These are phyloP conservation scores for Prosopocoilus inquinatus DNA, from an alignment of 2,888 invertebrate genomes.

Conservation along the genomic window DNA sequence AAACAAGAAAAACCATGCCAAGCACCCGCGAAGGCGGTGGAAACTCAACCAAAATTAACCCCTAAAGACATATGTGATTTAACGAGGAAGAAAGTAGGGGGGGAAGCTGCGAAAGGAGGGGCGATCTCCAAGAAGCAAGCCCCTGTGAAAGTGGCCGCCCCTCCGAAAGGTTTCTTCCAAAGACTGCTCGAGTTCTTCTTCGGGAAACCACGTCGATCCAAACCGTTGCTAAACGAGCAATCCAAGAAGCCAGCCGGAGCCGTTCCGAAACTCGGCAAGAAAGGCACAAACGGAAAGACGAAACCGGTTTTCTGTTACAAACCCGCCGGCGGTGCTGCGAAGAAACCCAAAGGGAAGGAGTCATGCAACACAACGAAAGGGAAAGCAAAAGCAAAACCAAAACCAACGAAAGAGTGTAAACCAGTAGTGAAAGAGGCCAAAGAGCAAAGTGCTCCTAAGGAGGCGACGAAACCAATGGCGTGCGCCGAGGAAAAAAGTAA, in stretches of 20 bases:
- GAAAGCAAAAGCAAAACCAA: background rate
- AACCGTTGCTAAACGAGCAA: slow-evolving; percentile 6
- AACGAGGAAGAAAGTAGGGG: background rate
- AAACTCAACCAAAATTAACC: no score
- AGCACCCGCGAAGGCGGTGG: no score
- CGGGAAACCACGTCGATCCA: slow-evolving; percentile 29
- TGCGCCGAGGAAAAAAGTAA: background rate
- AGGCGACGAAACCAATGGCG: background rate
- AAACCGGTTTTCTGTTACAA: no score
- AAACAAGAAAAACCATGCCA: no score
- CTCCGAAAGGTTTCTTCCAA: slow-evolving; percentile 30
- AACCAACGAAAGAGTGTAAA: background rate
- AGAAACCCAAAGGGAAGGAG: no score
- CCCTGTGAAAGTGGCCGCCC: background rate
- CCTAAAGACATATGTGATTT: no score
- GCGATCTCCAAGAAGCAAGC: background rate
- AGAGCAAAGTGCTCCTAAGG: background rate
- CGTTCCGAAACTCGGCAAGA: no score
- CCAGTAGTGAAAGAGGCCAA: background rate
- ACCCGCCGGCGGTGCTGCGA: no score
- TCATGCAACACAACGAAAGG: background rate
- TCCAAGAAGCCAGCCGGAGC: no score
- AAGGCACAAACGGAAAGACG: no score
- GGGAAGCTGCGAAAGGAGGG: no score
- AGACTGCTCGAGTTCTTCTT: slow-evolving; percentile 41